Evolutionary conservation across 2,888 invertebrate species (phyloP).

Genomic region (Acrocyrtus sp.): DNA sequence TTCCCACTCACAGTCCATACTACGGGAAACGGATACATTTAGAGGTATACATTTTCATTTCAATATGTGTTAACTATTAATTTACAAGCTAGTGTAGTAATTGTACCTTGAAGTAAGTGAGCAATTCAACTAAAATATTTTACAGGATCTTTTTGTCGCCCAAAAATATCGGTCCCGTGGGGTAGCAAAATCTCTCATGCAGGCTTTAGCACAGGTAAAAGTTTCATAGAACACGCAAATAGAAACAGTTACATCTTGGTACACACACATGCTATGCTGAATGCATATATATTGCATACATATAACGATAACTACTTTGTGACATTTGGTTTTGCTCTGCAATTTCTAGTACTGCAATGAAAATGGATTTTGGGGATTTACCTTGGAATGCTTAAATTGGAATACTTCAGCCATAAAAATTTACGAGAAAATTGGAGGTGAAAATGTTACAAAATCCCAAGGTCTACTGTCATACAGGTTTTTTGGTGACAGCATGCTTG

Average conservation of each 20-base stretch:
- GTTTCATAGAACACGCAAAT: too few relatives aligned
- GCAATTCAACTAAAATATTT: too few relatives aligned
- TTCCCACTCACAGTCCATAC: conserved; percentile 87
- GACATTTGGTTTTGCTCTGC: too few relatives aligned
- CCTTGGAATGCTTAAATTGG: conserved; percentile 86
- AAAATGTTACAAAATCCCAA: conserved; percentile 47
- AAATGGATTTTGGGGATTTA: conserved; percentile 72
- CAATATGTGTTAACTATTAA: too few relatives aligned
- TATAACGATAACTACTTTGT: too few relatives aligned
- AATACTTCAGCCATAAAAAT: conserved; percentile 80
- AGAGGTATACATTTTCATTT: too few relatives aligned
- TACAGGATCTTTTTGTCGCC: conserved; percentile 87
- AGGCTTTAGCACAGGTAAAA: conserved; percentile 76
- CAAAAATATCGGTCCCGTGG: conserved; percentile 73
- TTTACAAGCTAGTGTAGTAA: too few relatives aligned
- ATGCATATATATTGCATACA: too few relatives aligned
- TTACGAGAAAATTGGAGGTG: conserved; percentile 74
- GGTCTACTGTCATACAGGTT: conserved; percentile 40
- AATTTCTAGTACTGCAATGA: conserved; percentile 32
- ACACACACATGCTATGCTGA: too few relatives aligned
- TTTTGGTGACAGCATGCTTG: conserved; percentile 25
- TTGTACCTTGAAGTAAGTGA: too few relatives aligned
- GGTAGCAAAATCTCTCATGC: conserved; percentile 75
- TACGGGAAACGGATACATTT: conserved; percentile 81
- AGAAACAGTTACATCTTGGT: too few relatives aligned